Conservation (phyloP, 2,888 invertebrate species). For the Pantelozetes paolii region DNA sequence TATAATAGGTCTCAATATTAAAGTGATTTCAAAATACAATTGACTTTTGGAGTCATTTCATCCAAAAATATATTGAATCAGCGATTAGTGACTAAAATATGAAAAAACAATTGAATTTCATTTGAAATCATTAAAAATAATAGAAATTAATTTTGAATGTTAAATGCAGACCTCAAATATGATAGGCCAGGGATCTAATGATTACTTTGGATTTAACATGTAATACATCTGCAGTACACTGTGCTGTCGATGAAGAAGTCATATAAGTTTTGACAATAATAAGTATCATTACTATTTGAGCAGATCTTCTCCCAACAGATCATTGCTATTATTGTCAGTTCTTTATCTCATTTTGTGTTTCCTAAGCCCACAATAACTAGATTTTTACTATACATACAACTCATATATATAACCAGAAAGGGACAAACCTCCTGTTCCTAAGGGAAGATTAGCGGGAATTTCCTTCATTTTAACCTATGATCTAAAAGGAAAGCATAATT, state of each 20-base stretch:
- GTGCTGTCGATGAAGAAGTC: background rate
- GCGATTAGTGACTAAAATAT: too few relatives aligned
- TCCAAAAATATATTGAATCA: too few relatives aligned
- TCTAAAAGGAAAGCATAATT: too few relatives aligned
- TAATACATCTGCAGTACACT: background rate
- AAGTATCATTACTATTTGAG: slow-evolving; percentile 17
- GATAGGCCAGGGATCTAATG: background rate
- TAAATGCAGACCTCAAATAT: too few relatives aligned
- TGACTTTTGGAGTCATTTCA: too few relatives aligned
- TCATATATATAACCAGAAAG: background rate
- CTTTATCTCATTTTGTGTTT: slow-evolving; percentile 5
- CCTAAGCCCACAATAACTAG: background rate
- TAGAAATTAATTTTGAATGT: too few relatives aligned
- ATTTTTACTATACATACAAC: background rate
- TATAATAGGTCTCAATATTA: too few relatives aligned
- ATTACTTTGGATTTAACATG: background rate
- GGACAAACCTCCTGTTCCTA: background rate
- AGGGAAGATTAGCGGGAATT: too few relatives aligned
- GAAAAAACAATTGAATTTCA: too few relatives aligned
- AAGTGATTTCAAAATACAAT: too few relatives aligned
- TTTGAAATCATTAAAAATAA: too few relatives aligned
- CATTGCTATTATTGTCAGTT: background rate
- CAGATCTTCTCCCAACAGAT: background rate
- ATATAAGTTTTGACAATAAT: background rate
- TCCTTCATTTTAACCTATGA: too few relatives aligned